Evolutionary conservation across 2,113 vertebrate genomes (phyloP), one percentile per base, ranked within the genome.

Genomic region (Morone saxatilis): DNA sequence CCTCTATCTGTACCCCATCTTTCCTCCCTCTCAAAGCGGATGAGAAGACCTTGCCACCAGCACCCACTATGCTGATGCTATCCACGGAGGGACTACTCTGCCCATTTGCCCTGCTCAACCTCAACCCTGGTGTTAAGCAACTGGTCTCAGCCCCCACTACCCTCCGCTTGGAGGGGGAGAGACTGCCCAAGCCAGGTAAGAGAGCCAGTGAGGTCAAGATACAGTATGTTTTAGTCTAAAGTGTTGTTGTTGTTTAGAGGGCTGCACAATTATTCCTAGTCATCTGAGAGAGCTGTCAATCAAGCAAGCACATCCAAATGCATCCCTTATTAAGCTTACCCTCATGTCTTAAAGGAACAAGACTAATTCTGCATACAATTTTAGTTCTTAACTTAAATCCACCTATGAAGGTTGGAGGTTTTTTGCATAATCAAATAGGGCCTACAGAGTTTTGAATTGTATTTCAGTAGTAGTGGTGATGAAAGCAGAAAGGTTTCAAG

Each of bases 21-120:
- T 22, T 60, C 31, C 25, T 1, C 60, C 63, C 16, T 57, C 40
- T 75, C 65, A 53, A 91, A 99, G 98, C 92, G 48, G 97, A 98
- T 1, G 98, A 99, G 85, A 98, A 97, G 93, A 96, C 93, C 3
- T 84, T 98, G 51, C 94, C 95, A 22, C 96, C 98, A 25, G 96
- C 95, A 3, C 98, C 98, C 13, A 95, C 95, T 36, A 95, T 99
- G 86, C 93, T 99, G 87, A 88, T 99, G 81, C 96, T 99, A 6
- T 99, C 98, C 25, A 99, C 98, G 0, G 97, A 99, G 20, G 98
- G 98, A 10, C 94, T 99, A 1, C 95, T 99, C 36, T 99, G 98
- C 88, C 98, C 98, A 0, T 99, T 99, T 89, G 95, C 98, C 19
- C 96, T 99, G 91, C 95, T 99, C 81, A 99, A 99, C 85, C 92